Evolutionary conservation across 2,113 vertebrate genomes (phyloP).

Genomic region (Rhizomys pruinosus): DNA sequence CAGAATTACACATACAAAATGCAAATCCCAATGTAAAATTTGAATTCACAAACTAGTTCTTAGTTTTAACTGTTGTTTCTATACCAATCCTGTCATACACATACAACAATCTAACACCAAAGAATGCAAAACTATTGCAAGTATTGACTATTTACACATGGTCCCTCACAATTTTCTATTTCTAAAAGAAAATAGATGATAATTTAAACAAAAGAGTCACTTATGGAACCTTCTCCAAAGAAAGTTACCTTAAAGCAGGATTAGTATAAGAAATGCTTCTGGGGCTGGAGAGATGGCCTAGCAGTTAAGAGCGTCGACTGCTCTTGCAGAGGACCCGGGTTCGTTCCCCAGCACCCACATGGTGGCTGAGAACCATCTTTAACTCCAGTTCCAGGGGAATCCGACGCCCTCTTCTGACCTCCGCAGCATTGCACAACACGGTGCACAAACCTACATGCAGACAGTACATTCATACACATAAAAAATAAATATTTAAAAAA

Average conservation of each 20-base stretch:
- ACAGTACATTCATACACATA: too few species aligned
- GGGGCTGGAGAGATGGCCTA: too few species aligned
- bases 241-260: background rate
- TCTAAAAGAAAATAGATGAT: conserved; percentile 36
- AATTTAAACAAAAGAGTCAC: conserved; percentile 33
- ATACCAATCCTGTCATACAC: background rate
- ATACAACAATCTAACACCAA: conserved; percentile 1
- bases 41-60: conserved; percentile 43
- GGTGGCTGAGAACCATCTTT: too few species aligned
- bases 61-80: conserved; percentile 33
- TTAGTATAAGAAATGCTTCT: conserved; percentile 31
- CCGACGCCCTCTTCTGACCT: too few species aligned
- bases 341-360: too few species aligned
- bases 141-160: background rate
- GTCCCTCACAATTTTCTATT: background rate
- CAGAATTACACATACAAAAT: conserved; percentile 18
- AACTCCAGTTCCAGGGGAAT: too few species aligned
- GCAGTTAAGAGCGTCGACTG: too few species aligned
- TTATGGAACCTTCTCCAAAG: background rate
- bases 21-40: conserved; percentile 58
- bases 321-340: too few species aligned
- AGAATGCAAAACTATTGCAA: conserved; percentile 34
- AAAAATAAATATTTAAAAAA: too few species aligned
- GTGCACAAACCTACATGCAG: too few species aligned
- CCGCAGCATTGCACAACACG: too few species aligned